Evolutionary conservation across 2,113 vertebrate species (phyloP).

Genomic region (Candoia aspera): DNA sequence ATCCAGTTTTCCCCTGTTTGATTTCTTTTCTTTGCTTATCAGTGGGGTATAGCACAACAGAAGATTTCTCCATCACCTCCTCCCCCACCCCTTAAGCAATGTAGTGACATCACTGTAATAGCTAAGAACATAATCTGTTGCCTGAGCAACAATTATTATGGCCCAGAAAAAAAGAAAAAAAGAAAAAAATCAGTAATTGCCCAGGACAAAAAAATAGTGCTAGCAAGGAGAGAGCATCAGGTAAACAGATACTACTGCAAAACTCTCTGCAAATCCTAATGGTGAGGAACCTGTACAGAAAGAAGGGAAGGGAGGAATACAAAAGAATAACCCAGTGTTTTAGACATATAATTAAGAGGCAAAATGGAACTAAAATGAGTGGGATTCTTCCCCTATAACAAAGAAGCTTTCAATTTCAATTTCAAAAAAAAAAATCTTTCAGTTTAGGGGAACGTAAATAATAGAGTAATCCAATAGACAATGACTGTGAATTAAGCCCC

Average conservation of each 20-base stretch:
- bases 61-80: slow-evolving; percentile 4
- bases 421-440: background rate
- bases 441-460: background rate
- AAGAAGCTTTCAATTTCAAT: background rate
- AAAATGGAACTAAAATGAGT: background rate
- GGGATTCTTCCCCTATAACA: background rate
- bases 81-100: background rate
- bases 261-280: background rate
- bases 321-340: slow-evolving; percentile 26
- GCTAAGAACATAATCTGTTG: slow-evolving; percentile 31
- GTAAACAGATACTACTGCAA: background rate
- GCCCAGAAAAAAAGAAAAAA: slow-evolving; percentile 13
- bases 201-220: slow-evolving; percentile 22
- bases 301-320: background rate
- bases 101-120: background rate
- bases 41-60: background rate
- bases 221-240: background rate
- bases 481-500: too few relatives aligned
- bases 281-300: background rate
- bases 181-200: background rate
- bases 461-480: too few relatives aligned
- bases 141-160: slow-evolving; percentile 30
- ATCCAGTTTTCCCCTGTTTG: background rate
- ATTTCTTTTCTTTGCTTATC: background rate
- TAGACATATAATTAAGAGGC: background rate